Percentiles rank a stretch among this genome's conserved stretches.
These are phyloP conservation scores for Acanthopagrus latus DNA, from an alignment of 2,797 vertebrate genomes.

Conservation along the genomic window DNA sequence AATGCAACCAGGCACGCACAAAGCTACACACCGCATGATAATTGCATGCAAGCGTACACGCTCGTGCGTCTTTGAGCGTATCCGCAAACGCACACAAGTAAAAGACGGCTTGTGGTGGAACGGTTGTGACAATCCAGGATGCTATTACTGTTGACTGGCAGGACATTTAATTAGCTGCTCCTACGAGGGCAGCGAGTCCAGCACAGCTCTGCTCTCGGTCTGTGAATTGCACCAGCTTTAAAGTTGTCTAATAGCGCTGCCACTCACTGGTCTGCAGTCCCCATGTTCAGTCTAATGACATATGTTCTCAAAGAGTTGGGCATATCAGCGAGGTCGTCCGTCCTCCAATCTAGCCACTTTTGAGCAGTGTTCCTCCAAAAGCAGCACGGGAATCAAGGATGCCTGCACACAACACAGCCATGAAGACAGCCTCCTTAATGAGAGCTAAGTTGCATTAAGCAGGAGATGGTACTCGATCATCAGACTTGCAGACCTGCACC, in stretches of 20 bases:
- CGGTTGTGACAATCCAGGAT: slow-evolving; percentile 57
- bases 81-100: slow-evolving; percentile 51
- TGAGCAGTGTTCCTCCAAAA: slow-evolving; percentile 31
- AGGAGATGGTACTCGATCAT: slow-evolving; percentile 47
- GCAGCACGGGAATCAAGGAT: slow-evolving; percentile 17
- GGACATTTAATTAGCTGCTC: slow-evolving; percentile 75
- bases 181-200: slow-evolving; percentile 67
- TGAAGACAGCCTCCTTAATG: slow-evolving; percentile 31
- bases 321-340: slow-evolving; percentile 46
- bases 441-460: slow-evolving; percentile 46
- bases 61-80: slow-evolving; percentile 27
- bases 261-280: slow-evolving; percentile 28
- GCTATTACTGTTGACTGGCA: slow-evolving; percentile 72
- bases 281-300: slow-evolving; percentile 38
- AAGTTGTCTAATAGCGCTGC: slow-evolving; percentile 54
- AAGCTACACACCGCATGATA: slow-evolving; percentile 34
- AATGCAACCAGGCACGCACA: slow-evolving; percentile 13
- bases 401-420: neutral
- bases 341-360: slow-evolving; percentile 25
- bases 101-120: slow-evolving; percentile 69
- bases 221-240: slow-evolving; percentile 64
- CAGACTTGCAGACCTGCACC: slow-evolving; percentile 54
- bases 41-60: neutral
- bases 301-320: slow-evolving; percentile 47
- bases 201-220: slow-evolving; percentile 42